Evolutionary conservation across 2,888 invertebrate species (phyloP).

Genomic region (Ptychoptera albimana): DNA sequence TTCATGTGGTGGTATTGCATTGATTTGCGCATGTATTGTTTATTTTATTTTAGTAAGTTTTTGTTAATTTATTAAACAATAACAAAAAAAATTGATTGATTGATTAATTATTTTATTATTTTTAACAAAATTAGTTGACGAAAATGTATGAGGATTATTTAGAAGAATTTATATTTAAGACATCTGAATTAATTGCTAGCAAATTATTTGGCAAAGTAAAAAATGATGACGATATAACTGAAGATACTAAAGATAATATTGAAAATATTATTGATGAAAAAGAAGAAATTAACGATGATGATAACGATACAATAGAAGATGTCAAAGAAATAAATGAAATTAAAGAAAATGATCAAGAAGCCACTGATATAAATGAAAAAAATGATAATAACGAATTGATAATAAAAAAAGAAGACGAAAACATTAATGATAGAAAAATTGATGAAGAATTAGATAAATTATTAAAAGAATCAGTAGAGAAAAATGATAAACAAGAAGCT

Average conservation of each 20-base stretch:
- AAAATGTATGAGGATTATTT: slow-evolving; percentile 51
- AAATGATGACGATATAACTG: slow-evolving; percentile 1
- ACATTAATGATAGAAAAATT: neutral
- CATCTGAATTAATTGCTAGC: slow-evolving; percentile 24
- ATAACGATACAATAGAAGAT: neutral
- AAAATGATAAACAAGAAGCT: slow-evolving; percentile 10
- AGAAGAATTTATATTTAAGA: slow-evolving; percentile 36
- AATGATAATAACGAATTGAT: slow-evolving; percentile 1
- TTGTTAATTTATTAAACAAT: neutral
- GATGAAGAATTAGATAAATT: slow-evolving; percentile 6
- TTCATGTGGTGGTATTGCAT: slow-evolving; percentile 59
- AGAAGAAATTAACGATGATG: neutral
- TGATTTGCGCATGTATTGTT: slow-evolving; percentile 46
- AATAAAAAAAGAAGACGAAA: neutral
- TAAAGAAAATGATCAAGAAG: neutral
- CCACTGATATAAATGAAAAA: neutral
- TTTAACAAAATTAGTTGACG: slow-evolving; percentile 36
- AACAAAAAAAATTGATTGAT: neutral
- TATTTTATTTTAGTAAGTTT: slow-evolving; percentile 52
- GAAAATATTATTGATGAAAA: neutral
- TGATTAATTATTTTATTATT: neutral
- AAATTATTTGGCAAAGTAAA: slow-evolving; percentile 14
- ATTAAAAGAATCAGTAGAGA: slow-evolving; percentile 7
- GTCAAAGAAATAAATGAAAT: neutral
- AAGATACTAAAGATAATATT: neutral